These are phyloP conservation scores for Eulemur albifrons DNA, from an alignment of 2,797 vertebrate species.

Conservation along the genomic window DNA sequence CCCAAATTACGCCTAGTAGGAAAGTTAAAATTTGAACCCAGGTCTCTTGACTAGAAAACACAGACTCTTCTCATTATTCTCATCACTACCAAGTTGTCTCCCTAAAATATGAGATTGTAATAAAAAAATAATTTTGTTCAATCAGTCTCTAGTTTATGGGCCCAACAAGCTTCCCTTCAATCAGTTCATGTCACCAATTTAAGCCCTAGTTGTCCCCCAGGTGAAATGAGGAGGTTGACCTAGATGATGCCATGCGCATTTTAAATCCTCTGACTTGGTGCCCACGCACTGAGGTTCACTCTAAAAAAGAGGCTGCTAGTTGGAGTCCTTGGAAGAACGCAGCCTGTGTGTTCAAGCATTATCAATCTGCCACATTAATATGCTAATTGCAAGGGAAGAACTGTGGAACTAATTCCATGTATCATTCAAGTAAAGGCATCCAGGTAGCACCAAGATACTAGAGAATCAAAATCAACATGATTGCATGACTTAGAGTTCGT, in stretches of 20 bases:
- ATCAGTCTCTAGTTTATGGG: not conserved
- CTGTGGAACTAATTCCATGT: constrained; percentile 82
- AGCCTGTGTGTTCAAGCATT: constrained; percentile 73
- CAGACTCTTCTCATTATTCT: constrained; percentile 35
- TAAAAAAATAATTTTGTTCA: not conserved
- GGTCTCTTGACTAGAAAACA: not conserved
- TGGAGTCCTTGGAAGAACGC: constrained; percentile 65
- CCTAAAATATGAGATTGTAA: not conserved
- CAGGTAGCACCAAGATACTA: constrained; percentile 74
- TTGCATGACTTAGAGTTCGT: constrained; percentile 64
- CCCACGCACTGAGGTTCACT: not conserved
- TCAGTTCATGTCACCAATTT: not conserved
- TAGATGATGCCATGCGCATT: not conserved
- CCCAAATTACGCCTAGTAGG: not conserved
- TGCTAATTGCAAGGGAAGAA: constrained; percentile 83
- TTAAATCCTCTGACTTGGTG: not conserved
- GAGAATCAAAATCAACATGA: constrained; percentile 73
- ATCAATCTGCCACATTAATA: constrained; percentile 82
- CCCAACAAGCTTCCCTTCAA: not conserved
- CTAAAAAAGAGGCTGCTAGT: constrained; percentile 3
- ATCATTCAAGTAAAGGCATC: constrained; percentile 77
- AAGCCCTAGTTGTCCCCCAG: constrained; percentile 1
- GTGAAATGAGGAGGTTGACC: constrained; percentile 8
- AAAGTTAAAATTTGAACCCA: constrained; percentile 21
- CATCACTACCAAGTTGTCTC: not conserved